Evolutionary conservation across 2,888 invertebrate species (phyloP), one percentile per base, ranked within the genome.

Genomic region (Cheiracanthium punctorium): DNA sequence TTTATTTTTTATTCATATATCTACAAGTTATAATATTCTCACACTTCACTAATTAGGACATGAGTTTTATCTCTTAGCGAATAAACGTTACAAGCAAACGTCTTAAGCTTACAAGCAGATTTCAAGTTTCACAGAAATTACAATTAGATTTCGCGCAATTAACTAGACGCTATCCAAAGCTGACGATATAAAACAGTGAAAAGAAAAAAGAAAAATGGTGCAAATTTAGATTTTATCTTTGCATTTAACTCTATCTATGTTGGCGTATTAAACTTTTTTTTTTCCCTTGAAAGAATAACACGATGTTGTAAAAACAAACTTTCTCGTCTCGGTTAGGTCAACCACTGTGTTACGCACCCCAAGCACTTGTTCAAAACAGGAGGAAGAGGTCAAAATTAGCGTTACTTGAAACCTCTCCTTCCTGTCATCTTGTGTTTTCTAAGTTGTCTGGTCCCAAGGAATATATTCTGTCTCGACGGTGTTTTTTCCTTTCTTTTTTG

Each of bases 321-420:
- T 14, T 24, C n/a, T 32, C 73, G 12, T 65, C 24, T 28, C 29
- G 30, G 29, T 29, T 69, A 17, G 48, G 12, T 1, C 17, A 32
- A 64, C 81, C 73, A 74, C 74, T 74, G 67, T 28, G 32, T 81
- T 74, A 52, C 74, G 67, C 67, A 33, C 65, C 72, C 33, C 37
- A 17, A 48, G 17, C 48, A 48, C 48, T 48, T 48, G 48, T 48
- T 48, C 5, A 12, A 17, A 80, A 37, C 32, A 30, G 43, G 64
- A 24, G 30, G 52, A 14, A 33, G 28, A 37, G 29, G 20, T 28
- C 33, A 17, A 74, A 48, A 37, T 37, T 37, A 33, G 43, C 17
- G 70, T 70, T 32, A 70, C 24, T 70, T 32, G 70, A 70, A 33
- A 70, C 70, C 32, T 20, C 43, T 32, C 30, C 72, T 80, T 80